Percentiles rank a stretch among this genome's conserved stretches.
phyloP scores from a whole-genome alignment of 2,797 vertebrate genomes.

The Hemitrygon akajei region DNA sequence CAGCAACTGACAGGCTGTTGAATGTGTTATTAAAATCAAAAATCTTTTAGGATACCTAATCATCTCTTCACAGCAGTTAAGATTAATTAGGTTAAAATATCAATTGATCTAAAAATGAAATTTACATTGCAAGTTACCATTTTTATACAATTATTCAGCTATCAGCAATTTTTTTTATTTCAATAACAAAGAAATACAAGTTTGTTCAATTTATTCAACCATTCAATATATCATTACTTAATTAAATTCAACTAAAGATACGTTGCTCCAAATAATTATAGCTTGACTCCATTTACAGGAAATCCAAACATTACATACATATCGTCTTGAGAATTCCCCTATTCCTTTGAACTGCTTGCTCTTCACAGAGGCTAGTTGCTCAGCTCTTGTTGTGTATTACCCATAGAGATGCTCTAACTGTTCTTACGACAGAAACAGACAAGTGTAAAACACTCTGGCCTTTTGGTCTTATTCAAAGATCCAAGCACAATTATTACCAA shows the following conservation, averaged over 20 bases:
- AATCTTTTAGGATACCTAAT: not conserved
- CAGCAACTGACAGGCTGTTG: not conserved
- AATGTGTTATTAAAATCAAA: not conserved
- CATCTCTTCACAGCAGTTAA: not conserved
- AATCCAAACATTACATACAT: too few relatives aligned
- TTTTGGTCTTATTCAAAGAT: too few relatives aligned
- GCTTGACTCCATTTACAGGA: too few relatives aligned
- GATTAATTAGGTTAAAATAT: not conserved
- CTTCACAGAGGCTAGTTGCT: too few relatives aligned
- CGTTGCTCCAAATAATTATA: too few relatives aligned
- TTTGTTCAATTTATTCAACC: not conserved
- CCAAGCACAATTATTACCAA: too few relatives aligned
- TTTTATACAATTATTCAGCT: not conserved
- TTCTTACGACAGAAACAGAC: too few relatives aligned
- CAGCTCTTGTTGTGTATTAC: too few relatives aligned
- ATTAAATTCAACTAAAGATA: not conserved
- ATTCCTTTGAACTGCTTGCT: too few relatives aligned
- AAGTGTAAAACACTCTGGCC: too few relatives aligned
- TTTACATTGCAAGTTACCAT: not conserved
- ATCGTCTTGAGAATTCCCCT: too few relatives aligned
- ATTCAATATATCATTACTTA: not conserved
- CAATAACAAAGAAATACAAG: not conserved
- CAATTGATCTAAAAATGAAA: not conserved
- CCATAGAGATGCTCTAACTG: too few relatives aligned
- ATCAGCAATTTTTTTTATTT: not conserved